Base-by-base conservation (phyloP, 2,888 invertebrate species). In the Andrena bucephala region DNA sequence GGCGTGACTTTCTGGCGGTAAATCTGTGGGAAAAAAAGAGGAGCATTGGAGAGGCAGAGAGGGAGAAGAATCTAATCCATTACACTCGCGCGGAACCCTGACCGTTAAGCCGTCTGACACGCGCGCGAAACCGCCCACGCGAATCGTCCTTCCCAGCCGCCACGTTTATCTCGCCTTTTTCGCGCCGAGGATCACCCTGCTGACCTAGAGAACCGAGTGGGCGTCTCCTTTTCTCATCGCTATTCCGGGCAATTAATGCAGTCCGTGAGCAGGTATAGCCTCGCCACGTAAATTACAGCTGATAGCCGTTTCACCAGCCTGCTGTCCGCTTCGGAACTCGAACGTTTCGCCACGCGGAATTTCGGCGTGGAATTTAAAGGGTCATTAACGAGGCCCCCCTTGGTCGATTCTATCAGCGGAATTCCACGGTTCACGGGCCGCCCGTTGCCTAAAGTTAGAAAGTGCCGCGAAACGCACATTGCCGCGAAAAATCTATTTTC, bases 131-230 rank as follows among this genome's bases (percentile, higher is more conserved):
- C 62, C 86, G 79, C 87, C 87, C 84, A 87, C 85, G 87, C 80
- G 79, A 77, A 13, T 84, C 85, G 82, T 85, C 82, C 87, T 85
- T 82, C 76, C 66, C 71, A 62, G 57, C 69, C 62, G 62, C 81
- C 68, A 36, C 85, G 72, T 88, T 86, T 77, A 77, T 89, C 85
- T 83, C 77, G 81, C 84, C 84, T 83, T 85, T 86, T 85, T 82
- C 78, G 82, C 63, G 31, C 60, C 7, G 62, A 84, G 82, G 81
- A 84, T 88, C 88, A 81, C 65, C 83, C 85, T 75, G 85, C 65
- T 87, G 85, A 88, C 89, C 86, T 82, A 87, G 85, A 89, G 86
- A 84, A 60, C 42, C 42, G 62, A 50, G 84, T 85, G 80, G 86
- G 85, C 36, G 85, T 68, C 54, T 66, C 31, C 69, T 29, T 54